A percentile compares a stretch with the other conserved stretches of the same genome.
phyloP scores from a whole-genome alignment of 1,140 invertebrate species.

The Mercenaria mercenaria region DNA sequence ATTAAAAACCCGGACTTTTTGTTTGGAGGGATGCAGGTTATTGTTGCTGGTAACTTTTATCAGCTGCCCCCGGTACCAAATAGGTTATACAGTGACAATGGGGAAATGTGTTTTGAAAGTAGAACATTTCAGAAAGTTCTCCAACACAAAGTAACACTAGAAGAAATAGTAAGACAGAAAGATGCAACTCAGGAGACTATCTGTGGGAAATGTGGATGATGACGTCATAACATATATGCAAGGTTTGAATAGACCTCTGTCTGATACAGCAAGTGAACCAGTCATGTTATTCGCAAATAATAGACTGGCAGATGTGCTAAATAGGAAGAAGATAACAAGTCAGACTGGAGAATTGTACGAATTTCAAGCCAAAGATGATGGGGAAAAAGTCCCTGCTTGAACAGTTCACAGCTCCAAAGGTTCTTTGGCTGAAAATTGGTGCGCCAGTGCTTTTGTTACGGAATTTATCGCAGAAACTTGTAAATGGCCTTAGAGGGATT shows the following conservation, averaged over 20 bases:
- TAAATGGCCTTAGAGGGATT: constrained; percentile 19
- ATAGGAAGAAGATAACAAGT: neutral
- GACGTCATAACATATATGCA: neutral
- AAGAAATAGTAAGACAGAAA: constrained; percentile 3
- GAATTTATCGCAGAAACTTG: constrained; percentile 20
- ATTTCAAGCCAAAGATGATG: neutral
- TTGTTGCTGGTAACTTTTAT: constrained; percentile 21
- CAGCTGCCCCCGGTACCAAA: constrained; percentile 32
- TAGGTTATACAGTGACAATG: neutral
- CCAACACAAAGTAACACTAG: constrained; percentile 8
- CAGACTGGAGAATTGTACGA: neutral
- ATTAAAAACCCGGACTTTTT: neutral
- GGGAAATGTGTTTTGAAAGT: constrained; percentile 17
- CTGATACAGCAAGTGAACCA: neutral
- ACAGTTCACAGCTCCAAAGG: neutral
- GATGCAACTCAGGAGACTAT: neutral
- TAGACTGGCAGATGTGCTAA: neutral
- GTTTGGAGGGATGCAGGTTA: constrained; percentile 39
- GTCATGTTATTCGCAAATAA: constrained; percentile 20
- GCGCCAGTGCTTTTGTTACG: neutral
- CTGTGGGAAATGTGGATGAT: neutral
- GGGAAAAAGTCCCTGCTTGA: neutral
- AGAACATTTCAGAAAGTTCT: neutral
- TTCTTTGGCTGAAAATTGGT: constrained; percentile 47
- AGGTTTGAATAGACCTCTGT: neutral